These are phyloP conservation scores for Centruroides vittatus DNA, from an alignment of 1,140 invertebrate genomes.

Conservation along the genomic window DNA sequence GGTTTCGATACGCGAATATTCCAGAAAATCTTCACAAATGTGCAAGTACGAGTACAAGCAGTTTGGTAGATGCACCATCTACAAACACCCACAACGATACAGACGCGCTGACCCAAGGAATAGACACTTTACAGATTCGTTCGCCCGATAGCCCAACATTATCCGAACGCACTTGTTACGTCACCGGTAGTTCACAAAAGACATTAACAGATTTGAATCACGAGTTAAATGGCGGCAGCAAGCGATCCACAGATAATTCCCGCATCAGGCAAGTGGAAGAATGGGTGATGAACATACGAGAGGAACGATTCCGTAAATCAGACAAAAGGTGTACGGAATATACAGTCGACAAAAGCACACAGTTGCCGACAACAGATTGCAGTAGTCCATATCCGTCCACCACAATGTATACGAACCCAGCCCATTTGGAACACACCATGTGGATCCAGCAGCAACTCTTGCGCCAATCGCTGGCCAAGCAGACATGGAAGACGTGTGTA, in stretches of 20 bases:
- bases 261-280: too few relatives aligned
- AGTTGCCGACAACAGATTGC: too few relatives aligned
- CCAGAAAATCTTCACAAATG: conserved; percentile 24
- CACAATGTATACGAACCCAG: conserved; percentile 56
- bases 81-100: too few relatives aligned
- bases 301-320: not conserved
- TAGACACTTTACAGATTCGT: too few relatives aligned
- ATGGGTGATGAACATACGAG: too few relatives aligned
- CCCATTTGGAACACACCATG: conserved; percentile 55
- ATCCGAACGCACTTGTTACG: too few relatives aligned
- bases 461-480: conserved; percentile 35
- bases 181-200: too few relatives aligned
- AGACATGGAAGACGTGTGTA: conserved; percentile 21
- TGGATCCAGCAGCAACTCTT: conserved; percentile 53
- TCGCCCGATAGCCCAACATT: too few relatives aligned
- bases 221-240: too few relatives aligned
- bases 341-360: not conserved
- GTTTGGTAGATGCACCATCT: not conserved
- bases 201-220: too few relatives aligned
- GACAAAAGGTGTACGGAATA: not conserved
- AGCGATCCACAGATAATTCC: too few relatives aligned
- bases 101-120: too few relatives aligned
- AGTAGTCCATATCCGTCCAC: conserved; percentile 25
- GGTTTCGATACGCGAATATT: conserved; percentile 30
- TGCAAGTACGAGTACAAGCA: conserved; percentile 10